Conservation (phyloP, 2,888 invertebrate genomes). For the Chymomyza fuscimana region DNA sequence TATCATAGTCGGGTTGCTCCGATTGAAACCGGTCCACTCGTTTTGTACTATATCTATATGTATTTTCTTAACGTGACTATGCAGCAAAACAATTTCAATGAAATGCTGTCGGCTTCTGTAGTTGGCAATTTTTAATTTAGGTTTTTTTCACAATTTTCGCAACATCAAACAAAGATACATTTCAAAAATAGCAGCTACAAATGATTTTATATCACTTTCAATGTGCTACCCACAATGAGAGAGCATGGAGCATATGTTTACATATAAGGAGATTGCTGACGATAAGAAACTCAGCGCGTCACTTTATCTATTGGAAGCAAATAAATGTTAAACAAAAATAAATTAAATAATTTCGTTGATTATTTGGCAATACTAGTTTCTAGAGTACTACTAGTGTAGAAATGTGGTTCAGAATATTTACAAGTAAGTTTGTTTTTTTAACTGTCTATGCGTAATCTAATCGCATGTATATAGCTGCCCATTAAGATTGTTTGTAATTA, state of each 20-base stretch:
- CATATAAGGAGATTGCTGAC: background rate
- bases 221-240: constrained; percentile 5
- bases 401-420: background rate
- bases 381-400: background rate
- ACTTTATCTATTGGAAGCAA: background rate
- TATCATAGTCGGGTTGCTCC: too few species aligned
- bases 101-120: background rate
- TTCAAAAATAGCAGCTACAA: constrained; percentile 55
- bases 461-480: background rate
- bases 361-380: constrained; percentile 4
- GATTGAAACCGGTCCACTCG: too few species aligned
- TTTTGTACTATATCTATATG: too few species aligned
- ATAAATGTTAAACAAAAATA: background rate
- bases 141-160: background rate
- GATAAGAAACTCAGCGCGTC: background rate
- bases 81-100: background rate
- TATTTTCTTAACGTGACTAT: too few species aligned
- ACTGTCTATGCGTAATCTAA: background rate
- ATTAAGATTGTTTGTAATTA: constrained; percentile 3
- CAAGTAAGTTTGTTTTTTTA: background rate
- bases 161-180: constrained; percentile 33
- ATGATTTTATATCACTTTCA: constrained; percentile 55
- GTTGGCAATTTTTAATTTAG: background rate
- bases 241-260: background rate
- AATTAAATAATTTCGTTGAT: background rate